Evolutionary conservation across 1,140 invertebrate species (phyloP), one percentile per base, ranked within the genome.

Genomic region (Bombyx mori): DNA sequence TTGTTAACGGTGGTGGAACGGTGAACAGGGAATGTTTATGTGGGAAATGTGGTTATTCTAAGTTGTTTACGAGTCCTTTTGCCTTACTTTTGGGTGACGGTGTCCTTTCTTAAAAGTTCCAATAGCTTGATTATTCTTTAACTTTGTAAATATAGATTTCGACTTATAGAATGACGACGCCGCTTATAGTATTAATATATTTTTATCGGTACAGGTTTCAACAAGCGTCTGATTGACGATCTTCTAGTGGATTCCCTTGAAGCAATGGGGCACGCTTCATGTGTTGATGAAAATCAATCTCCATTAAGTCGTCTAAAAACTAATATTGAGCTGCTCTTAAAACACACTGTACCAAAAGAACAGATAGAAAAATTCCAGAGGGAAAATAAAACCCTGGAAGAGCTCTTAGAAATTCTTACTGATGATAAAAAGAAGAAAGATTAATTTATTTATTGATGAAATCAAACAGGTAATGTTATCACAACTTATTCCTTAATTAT

Each of bases 151-250:
- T 52, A 12, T 26, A 51, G 22, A 3, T 42, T 42, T 26, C 8
- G 10, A 35, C 22, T 52, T 49, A 22, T 49, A 49, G 7, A n/a
- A n/a, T n/a, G 8, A 22, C 12, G 22, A 18, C 12, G 12, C 12
- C 12, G 12, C 12, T 18, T 18, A 18, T 49, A 4, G 48, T 46
- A 12, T 46, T 12, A 49, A 12, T 49, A 18, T 9, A 49, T 49
- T n/a, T 49, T 10, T 49, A 49, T 47, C 9, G 45, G 44, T 44
- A 53, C 79, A 89, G 88, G 88, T 60, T 89, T 88, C 76, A 95
- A 95, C 62, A 95, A 94, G 76, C 88, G 93, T 63, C 87, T 96
- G 4, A 95, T 96, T 61, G 94, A 96, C 72, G 92, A 95, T 54
- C 92, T 96, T n/a, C 88, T 96, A 1, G 88, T 92, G 42, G 93